Evolutionary conservation across 2,113 vertebrate genomes (phyloP).

Genomic region (Fulica atra): DNA sequence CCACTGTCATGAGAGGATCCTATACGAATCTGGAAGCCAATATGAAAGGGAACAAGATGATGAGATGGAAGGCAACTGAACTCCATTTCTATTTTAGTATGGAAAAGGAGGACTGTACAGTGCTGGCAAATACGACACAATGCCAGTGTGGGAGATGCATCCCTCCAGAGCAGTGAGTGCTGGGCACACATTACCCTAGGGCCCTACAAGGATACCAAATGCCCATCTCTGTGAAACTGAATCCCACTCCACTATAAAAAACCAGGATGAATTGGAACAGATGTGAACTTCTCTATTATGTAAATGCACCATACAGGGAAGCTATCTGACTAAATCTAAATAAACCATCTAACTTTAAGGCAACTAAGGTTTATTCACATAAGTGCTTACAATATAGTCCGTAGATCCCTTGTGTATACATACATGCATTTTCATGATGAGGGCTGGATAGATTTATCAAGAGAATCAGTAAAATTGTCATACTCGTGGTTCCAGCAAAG

Average conservation of each 20-base stretch:
- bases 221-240: neutral
- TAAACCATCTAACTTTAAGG: neutral
- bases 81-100: neutral
- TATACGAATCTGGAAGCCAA: neutral
- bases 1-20: fast-evolving
- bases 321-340: neutral
- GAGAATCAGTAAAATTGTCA: neutral
- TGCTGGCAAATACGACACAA: neutral
- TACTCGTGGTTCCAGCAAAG: neutral
- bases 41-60: neutral
- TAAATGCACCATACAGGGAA: neutral
- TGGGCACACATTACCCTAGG: neutral
- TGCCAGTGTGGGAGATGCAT: neutral
- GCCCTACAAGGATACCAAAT: neutral
- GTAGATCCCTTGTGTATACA: neutral
- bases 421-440: neutral
- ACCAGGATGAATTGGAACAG: neutral
- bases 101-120: neutral
- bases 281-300: neutral
- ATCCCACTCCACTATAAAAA: neutral
- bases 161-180: neutral
- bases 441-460: neutral
- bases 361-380: neutral
- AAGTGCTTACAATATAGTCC: neutral
- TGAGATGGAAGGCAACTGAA: neutral